Percentiles rank a stretch among this genome's conserved stretches.
Evolutionary conservation across 1,140 invertebrate genomes (phyloP).

Genomic region (Zaprionus lachaisei): DNA sequence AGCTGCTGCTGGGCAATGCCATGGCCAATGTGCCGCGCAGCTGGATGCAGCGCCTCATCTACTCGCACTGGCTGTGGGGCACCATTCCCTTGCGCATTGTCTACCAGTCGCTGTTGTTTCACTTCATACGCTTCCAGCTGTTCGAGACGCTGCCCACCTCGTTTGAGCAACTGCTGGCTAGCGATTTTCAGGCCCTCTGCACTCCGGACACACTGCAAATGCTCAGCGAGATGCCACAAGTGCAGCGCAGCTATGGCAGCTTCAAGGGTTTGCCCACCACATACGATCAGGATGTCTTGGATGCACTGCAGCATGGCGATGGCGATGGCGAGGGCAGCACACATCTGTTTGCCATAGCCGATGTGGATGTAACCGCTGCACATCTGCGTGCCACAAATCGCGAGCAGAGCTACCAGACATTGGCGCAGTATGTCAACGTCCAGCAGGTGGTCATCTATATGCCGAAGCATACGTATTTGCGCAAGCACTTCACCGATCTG

Average conservation of each 20-base stretch:
- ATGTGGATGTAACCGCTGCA: conserved; percentile 33
- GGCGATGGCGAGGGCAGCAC: neutral
- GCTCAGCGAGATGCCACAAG: conserved; percentile 53
- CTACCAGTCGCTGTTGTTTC: conserved; percentile 72
- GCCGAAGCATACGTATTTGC: conserved; percentile 69
- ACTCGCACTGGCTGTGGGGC: conserved; percentile 66
- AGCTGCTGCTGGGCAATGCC: conserved; percentile 51
- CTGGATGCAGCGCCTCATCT: conserved; percentile 62
- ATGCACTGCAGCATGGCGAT: conserved; percentile 26
- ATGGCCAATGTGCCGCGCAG: conserved; percentile 35
- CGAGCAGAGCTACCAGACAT: conserved; percentile 20
- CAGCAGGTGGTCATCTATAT: conserved; percentile 67
- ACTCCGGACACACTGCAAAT: conserved; percentile 45
- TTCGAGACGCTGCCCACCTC: conserved; percentile 37
- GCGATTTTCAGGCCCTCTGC: conserved; percentile 49
- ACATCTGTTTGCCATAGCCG: conserved; percentile 56
- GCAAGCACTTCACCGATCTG: conserved; percentile 32
- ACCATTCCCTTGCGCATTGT: conserved; percentile 58
- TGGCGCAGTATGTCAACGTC: conserved; percentile 57
- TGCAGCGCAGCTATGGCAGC: conserved; percentile 15
- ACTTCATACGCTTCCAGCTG: conserved; percentile 64
- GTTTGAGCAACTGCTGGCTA: conserved; percentile 49
- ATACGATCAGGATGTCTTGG: conserved; percentile 48
- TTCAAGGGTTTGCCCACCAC: conserved; percentile 26
- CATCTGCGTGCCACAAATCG: conserved; percentile 31